Conservation (phyloP, 2,113 vertebrate species). For the Gracilinanus agilis region DNA sequence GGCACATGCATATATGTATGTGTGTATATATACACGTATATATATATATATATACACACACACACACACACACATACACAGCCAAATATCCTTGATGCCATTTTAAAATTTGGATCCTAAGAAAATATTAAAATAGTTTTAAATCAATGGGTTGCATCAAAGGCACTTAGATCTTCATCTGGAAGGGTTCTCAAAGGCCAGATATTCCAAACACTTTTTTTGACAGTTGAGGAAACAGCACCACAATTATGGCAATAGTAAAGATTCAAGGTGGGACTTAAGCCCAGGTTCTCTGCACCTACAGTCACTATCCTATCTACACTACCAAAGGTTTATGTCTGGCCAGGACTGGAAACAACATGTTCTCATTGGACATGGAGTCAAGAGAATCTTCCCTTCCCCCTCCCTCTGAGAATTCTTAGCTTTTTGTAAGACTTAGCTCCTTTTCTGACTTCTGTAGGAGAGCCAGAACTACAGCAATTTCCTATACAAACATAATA, state of each 20-base stretch:
- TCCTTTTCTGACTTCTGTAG: neutral
- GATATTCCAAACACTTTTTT: neutral
- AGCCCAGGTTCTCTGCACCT: neutral
- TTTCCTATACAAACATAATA: no score
- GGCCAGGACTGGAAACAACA: neutral
- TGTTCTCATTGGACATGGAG: neutral
- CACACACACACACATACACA: neutral
- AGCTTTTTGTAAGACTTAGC: neutral
- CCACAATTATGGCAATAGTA: neutral
- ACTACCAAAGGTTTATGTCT: neutral
- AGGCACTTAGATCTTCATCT: neutral
- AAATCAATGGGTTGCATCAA: neutral
- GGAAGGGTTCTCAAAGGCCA: neutral
- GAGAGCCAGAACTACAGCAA: neutral
- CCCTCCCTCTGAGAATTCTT: neutral
- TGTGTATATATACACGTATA: no score
- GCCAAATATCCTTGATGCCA: neutral
- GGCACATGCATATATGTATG: no score
- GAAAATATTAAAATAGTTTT: neutral
- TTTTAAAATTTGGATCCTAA: neutral
- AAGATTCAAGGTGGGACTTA: neutral
- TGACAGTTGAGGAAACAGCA: accelerated
- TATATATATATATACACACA: no score
- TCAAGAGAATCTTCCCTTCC: neutral
- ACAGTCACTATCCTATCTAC: neutral